Base-by-base conservation (phyloP, 1,140 invertebrate species). In the Ephestia elutella region DNA sequence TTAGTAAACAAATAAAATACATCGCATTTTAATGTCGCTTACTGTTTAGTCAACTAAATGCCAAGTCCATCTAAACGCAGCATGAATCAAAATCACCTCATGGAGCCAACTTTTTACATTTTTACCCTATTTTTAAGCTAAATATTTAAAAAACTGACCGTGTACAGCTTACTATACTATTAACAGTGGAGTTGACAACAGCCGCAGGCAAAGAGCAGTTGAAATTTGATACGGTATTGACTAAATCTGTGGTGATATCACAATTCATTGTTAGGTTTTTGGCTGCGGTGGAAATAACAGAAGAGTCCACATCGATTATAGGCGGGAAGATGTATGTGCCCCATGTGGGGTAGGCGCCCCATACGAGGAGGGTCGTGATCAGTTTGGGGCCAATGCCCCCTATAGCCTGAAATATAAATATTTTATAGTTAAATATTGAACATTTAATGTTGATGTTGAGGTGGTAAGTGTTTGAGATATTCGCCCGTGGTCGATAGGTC, bases 341-440 rank as follows among this genome's bases (percentile, higher is more conserved):
- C 90, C 90, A 91, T 0, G 94, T 95, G 51, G 94, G 92, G 73
- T 95, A 94, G 35, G 93, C 90, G 0, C 91, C 66, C 65, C 92
- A 92, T 2, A 95, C 90, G 4, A 94, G 75, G 0, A 93, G 49
- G 0, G 96, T 90, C 11, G 94, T 94, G 10, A 96, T 89, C 1
- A 96, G 75, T 70, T 94, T 96, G 44, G 96, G 93, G 0, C 95
- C 92, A 56, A 96, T 92, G 2, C 96, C 95, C 21, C 94, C 93
- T 57, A 94, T 91, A 0, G 90, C 90, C 89, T 90, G 80, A 59
- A 74, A 61, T 18, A 57, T 32, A 48, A 58, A 51, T n/a, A 51
- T 25, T 25, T 25, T 7, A 25, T 25, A n/a, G n/a, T n/a, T n/a
- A n/a, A n/a, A n/a, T n/a, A n/a, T n/a, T n/a, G n/a, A n/a, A n/a